Base-by-base conservation (phyloP, 2,797 vertebrate species). In the Phoxinus dragarum region DNA sequence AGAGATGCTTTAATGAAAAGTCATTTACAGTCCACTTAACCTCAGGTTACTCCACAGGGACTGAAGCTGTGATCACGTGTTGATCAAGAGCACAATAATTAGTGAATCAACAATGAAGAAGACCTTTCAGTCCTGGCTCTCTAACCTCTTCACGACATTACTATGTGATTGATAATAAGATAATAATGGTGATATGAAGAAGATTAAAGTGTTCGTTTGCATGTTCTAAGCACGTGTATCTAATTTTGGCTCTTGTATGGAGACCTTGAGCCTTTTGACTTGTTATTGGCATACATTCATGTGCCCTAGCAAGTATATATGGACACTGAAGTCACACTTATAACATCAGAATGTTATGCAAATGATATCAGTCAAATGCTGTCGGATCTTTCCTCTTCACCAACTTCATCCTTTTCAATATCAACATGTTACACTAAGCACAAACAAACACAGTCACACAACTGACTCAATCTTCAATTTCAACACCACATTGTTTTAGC, bases 1-100 rank as follows among this genome's bases (percentile, higher is more conserved):
- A 40, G 75, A 40, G 75, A 61, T 61, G 75, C 75, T 40, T 59
- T 42, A 59, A 61, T 77, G 56, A 42, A 59, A 68, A 80, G 59
- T 69, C 4, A 69, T 38, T 68, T 38, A 68, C 78, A 52, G 78
- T 36, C 38, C 27, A 23, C 27, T 52, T 49, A 12, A 52, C 42
- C 31, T 23, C 44, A 1, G 21, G 12, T 80, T 69, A 9, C 44
- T 52, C 64, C 44, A 34, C 61, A 36, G 78, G 31, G 44, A 68
- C 44, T 68, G 44, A 31, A 36, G 64, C 74, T 16, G 19, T 54
- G 77, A 31, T 31, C 21, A 31, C 34, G 23, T 52, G 44, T 52
- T 80, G 59, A 68, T 67, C 44, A 80, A 52, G 31, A 2, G 19
- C 19, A 49, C 44, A 66, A 56, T 23, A 54, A 6, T 42, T 11